Evolutionary conservation across 2,888 invertebrate genomes (phyloP).

Genomic region (Empis stercorea): DNA sequence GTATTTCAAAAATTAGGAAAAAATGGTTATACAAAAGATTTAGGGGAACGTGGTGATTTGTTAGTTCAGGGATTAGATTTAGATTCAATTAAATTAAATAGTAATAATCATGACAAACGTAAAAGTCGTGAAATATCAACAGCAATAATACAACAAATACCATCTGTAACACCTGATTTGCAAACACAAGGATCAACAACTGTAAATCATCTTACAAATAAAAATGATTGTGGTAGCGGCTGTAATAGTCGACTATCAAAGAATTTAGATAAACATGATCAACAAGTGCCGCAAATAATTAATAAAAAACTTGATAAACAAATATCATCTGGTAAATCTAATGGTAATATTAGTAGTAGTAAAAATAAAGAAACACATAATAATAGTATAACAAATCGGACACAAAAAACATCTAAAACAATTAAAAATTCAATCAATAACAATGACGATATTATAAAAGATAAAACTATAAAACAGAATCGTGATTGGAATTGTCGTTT

Average conservation of each 20-base stretch:
- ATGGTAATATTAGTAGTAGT: too few relatives aligned
- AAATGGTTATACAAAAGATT: slow-evolving; percentile 53
- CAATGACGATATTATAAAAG: background rate
- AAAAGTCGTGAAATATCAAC: background rate
- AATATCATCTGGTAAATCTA: background rate
- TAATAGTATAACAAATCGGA: background rate
- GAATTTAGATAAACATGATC: too few relatives aligned
- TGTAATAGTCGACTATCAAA: background rate
- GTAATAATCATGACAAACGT: background rate
- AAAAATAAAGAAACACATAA: background rate
- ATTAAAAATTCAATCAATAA: background rate
- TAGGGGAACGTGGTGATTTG: slow-evolving; percentile 53
- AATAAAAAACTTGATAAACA: background rate
- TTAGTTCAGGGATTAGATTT: slow-evolving; percentile 34
- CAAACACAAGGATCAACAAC: background rate
- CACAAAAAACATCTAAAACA: background rate
- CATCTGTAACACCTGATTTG: slow-evolving; percentile 3
- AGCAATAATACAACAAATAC: background rate
- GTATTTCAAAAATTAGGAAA: slow-evolving; percentile 65
- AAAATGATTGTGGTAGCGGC: background rate
- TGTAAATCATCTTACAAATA: too few relatives aligned
- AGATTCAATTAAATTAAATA: slow-evolving; percentile 24
- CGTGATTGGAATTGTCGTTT: slow-evolving; percentile 49
- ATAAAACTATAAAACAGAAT: background rate
- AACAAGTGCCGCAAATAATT: background rate